These are phyloP conservation scores for Fregetta grallaria DNA, from an alignment of 2,113 vertebrate genomes.

Conservation along the genomic window DNA sequence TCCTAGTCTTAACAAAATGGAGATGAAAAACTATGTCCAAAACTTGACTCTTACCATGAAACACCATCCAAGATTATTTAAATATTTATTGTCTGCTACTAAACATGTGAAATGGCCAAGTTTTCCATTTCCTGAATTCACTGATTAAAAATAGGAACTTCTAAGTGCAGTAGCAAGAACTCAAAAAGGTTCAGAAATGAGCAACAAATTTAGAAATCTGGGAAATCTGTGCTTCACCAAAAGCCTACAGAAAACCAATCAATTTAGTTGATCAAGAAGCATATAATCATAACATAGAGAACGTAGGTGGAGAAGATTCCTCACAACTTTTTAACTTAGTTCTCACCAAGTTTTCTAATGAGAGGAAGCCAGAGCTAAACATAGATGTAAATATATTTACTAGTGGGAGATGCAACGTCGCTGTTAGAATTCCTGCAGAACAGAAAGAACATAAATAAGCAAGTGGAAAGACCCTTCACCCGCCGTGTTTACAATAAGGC, in stretches of 20 bases:
- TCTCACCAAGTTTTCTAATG: background rate
- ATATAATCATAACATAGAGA: background rate
- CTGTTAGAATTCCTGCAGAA: background rate
- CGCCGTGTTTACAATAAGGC: background rate
- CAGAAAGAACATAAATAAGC: background rate
- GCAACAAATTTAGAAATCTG: background rate
- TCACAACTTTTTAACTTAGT: background rate
- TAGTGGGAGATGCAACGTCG: background rate
- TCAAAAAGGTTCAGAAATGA: background rate
- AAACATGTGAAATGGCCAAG: background rate
- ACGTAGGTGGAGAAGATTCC: background rate
- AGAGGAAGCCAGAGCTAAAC: background rate
- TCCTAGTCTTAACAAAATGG: background rate
- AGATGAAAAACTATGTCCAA: background rate
- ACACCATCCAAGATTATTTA: background rate
- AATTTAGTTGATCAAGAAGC: background rate
- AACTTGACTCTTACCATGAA: background rate
- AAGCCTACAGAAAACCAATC: background rate
- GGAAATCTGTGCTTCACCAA: background rate
- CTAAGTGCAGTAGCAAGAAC: background rate
- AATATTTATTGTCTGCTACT: background rate
- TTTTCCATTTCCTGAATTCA: background rate
- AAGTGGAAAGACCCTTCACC: background rate
- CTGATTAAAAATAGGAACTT: background rate
- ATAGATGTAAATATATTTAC: background rate